These are phyloP conservation scores for Scolanthus callimorphus DNA, from an alignment of 92 coral and sea anemone genomes.

Conservation along the genomic window DNA sequence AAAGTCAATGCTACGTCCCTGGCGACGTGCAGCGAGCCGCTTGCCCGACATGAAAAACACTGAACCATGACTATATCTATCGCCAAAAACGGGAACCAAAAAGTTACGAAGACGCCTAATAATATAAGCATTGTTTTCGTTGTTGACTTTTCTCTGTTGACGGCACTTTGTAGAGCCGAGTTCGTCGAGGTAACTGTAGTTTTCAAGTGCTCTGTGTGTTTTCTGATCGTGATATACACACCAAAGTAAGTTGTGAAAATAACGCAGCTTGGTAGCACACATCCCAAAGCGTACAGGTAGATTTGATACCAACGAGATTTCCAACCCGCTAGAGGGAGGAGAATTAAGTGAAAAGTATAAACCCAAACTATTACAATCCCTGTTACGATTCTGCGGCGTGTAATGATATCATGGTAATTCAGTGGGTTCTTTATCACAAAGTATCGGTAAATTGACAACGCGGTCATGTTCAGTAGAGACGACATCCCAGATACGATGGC, in stretches of 20 bases:
- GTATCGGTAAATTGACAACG: constrained; percentile 66
- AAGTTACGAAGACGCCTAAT: constrained; percentile 48
- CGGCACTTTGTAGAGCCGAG: constrained; percentile 55
- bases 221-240: constrained; percentile 44
- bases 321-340: constrained; percentile 61
- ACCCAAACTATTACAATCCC: constrained; percentile 58
- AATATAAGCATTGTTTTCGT: constrained; percentile 78
- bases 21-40: constrained; percentile 38
- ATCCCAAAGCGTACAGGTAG: constrained; percentile 63
- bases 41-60: constrained; percentile 40
- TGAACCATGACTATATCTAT: constrained; percentile 74
- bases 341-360: constrained; percentile 50
- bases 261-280: constrained; percentile 52
- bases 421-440: constrained; percentile 61
- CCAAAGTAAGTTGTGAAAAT: constrained; percentile 60
- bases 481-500: constrained; percentile 65
- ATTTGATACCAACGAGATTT: constrained; percentile 38
- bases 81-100: constrained; percentile 77
- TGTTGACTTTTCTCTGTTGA: constrained; percentile 72
- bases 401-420: constrained; percentile 46
- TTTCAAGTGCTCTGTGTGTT: constrained; percentile 50
- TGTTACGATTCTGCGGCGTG: constrained; percentile 35
- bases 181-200: constrained; percentile 38
- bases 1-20: constrained; percentile 77
- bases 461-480: constrained; percentile 64